Conservation (phyloP, 2,888 invertebrate species). For the Drosophila histrio region DNA sequence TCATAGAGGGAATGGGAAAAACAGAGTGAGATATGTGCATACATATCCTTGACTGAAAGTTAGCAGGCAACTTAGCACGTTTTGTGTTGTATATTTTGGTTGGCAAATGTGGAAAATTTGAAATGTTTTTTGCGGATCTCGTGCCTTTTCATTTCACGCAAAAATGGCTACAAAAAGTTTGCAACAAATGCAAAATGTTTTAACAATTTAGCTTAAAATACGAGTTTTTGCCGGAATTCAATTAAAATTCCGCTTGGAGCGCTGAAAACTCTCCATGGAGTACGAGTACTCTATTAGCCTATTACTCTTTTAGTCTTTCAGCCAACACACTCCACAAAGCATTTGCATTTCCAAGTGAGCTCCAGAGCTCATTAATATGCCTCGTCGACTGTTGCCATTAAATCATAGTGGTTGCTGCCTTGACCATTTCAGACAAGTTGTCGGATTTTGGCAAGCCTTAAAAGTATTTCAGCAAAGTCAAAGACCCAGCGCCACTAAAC, state of each 20-base stretch:
- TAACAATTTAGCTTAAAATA: slow-evolving; percentile 18
- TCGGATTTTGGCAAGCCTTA: slow-evolving; percentile 39
- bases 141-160: slow-evolving; percentile 16
- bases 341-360: slow-evolving; percentile 28
- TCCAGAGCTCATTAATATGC: slow-evolving; percentile 63
- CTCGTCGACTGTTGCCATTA: slow-evolving; percentile 51
- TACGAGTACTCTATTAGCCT: slow-evolving; percentile 4
- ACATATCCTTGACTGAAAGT: slow-evolving; percentile 37
- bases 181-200: slow-evolving; percentile 33
- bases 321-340: slow-evolving; percentile 2
- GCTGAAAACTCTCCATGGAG: slow-evolving; percentile 8
- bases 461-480: slow-evolving; percentile 38
- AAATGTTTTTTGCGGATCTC: slow-evolving; percentile 12
- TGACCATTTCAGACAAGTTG: slow-evolving; percentile 31
- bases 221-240: slow-evolving; percentile 30
- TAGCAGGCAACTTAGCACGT: slow-evolving; percentile 29
- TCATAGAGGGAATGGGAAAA: background rate
- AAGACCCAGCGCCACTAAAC: slow-evolving; percentile 30
- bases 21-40: background rate
- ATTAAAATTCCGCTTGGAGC: slow-evolving; percentile 40
- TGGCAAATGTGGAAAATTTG: slow-evolving; percentile 14
- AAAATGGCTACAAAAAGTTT: slow-evolving; percentile 23
- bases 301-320: background rate
- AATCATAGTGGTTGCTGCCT: slow-evolving; percentile 52
- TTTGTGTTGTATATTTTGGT: background rate